Percentiles rank a stretch among this genome's conserved stretches.
These are phyloP conservation scores for Horisme vitalbata DNA, from an alignment of 2,888 invertebrate genomes.

Conservation along the genomic window DNA sequence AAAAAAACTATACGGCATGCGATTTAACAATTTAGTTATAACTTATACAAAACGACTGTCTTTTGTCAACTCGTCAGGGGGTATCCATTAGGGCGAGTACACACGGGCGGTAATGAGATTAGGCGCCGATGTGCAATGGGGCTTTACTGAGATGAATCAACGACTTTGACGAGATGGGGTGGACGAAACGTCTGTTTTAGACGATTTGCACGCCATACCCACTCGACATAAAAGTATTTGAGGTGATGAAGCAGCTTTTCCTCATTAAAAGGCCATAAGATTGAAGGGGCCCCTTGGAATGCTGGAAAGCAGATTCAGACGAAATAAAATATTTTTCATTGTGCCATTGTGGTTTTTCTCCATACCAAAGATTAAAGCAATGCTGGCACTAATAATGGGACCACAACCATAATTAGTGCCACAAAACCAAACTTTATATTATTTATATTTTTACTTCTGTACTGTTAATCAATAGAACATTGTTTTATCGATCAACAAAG, in stretches of 20 bases:
- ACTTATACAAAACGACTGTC: slow-evolving; percentile 39
- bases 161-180: slow-evolving; percentile 36
- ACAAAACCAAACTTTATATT: too few relatives aligned
- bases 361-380: too few relatives aligned
- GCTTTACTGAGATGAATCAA: slow-evolving; percentile 49
- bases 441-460: too few relatives aligned
- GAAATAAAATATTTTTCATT: too few relatives aligned
- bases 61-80: slow-evolving; percentile 51
- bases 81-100: slow-evolving; percentile 54
- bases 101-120: slow-evolving; percentile 55
- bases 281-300: too few relatives aligned
- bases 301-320: too few relatives aligned
- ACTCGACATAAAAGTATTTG: background rate
- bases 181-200: slow-evolving; percentile 28
- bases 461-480: too few relatives aligned
- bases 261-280: too few relatives aligned
- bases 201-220: slow-evolving; percentile 18
- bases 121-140: slow-evolving; percentile 48
- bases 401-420: too few relatives aligned
- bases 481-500: too few relatives aligned
- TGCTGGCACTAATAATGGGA: too few relatives aligned
- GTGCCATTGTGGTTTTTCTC: too few relatives aligned
- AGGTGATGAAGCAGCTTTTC: background rate
- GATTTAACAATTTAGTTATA: slow-evolving; percentile 23
- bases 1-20: slow-evolving; percentile 2